Conservation (phyloP, 2,888 invertebrate genomes). For the Hyalella azteca region DNA sequence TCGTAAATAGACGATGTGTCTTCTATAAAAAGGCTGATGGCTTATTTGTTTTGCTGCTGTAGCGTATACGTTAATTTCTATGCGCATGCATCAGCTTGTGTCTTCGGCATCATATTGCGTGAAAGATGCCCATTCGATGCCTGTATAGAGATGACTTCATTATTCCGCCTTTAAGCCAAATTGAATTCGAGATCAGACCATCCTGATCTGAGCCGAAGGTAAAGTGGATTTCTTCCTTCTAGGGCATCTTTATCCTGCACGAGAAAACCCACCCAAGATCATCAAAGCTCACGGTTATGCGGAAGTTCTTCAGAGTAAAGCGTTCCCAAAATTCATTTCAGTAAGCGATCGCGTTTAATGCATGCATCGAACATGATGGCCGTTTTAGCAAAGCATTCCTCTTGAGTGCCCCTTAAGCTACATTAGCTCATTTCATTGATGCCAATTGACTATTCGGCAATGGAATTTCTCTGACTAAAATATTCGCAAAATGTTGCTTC, state of each 20-base stretch:
- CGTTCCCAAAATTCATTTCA: not conserved
- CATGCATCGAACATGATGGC: not conserved
- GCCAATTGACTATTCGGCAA: too few relatives aligned
- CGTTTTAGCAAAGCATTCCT: not conserved
- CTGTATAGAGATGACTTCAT: slow-evolving; percentile 37
- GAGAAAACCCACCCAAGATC: slow-evolving; percentile 3
- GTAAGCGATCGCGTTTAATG: slow-evolving; percentile 20
- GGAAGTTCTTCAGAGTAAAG: not conserved
- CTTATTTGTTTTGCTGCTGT: slow-evolving; percentile 23
- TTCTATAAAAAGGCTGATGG: slow-evolving; percentile 5
- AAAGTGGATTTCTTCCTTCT: slow-evolving; percentile 33
- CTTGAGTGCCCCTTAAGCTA: too few relatives aligned
- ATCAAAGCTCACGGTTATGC: slow-evolving; percentile 17
- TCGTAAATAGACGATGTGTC: too few relatives aligned
- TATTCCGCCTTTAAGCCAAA: slow-evolving; percentile 36
- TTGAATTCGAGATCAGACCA: slow-evolving; percentile 36
- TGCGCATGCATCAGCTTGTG: slow-evolving; percentile 22
- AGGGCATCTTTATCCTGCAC: not conserved
- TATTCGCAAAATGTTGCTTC: too few relatives aligned
- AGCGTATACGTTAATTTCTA: slow-evolving; percentile 31
- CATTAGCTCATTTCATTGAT: too few relatives aligned
- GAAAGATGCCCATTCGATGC: slow-evolving; percentile 37
- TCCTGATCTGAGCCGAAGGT: slow-evolving; percentile 28
- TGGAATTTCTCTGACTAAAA: too few relatives aligned
- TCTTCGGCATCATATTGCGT: not conserved